Evolutionary conservation across 2,797 vertebrate species (phyloP).

Genomic region (Capromys pilorides): DNA sequence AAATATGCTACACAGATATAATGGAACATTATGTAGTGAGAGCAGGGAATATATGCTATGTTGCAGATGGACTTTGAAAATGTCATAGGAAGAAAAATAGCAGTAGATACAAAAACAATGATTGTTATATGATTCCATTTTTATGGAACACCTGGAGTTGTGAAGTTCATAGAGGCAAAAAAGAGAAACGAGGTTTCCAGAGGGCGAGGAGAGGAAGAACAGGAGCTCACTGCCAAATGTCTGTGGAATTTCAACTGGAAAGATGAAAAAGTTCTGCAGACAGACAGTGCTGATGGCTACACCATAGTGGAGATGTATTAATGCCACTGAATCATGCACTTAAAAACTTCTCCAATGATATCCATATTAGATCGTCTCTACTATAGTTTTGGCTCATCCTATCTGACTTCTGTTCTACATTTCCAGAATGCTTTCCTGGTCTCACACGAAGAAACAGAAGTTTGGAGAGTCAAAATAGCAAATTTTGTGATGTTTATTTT

Average conservation of each 20-base stretch:
- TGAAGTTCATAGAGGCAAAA: background rate
- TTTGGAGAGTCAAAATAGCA: background rate
- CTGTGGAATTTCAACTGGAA: background rate
- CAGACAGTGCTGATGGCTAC: background rate
- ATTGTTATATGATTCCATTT: background rate
- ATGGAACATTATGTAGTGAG: background rate
- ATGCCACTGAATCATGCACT: background rate
- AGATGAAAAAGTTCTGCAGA: background rate
- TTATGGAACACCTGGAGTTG: background rate
- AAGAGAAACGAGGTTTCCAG: background rate
- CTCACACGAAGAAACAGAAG: constrained; percentile 1
- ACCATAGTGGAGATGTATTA: background rate
- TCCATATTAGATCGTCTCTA: background rate
- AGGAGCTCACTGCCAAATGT: background rate
- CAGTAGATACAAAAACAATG: background rate
- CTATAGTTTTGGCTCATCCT: background rate
- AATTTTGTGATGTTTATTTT: background rate
- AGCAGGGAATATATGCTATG: background rate
- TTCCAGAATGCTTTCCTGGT: constrained; percentile 31
- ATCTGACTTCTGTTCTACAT: background rate
- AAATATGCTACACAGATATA: background rate
- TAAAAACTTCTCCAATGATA: background rate
- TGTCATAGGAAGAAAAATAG: background rate
- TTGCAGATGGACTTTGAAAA: background rate
- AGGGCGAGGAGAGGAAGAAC: background rate